Base-by-base conservation (phyloP, 1,140 invertebrate species). In the Pygmarrhopalites habei region DNA sequence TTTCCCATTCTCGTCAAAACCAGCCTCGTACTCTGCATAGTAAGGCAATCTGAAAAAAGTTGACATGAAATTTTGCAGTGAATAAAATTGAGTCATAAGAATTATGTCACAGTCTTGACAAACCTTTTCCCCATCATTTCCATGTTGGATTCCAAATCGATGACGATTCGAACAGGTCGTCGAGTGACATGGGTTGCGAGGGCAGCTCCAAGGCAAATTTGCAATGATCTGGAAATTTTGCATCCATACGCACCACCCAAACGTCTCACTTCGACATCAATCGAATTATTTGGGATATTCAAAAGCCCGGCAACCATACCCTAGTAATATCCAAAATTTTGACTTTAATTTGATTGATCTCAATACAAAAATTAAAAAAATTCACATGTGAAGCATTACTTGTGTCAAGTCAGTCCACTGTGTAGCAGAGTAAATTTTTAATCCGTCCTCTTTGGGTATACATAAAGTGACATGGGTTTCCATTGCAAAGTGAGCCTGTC, bases 101-200 rank as follows among this genome's bases (percentile, higher is more conserved):
- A n/a, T n/a, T n/a, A n/a, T n/a, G n/a, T n/a, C n/a, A n/a, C n/a
- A n/a, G n/a, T n/a, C 76, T 25, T 76, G 70, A 67, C 86, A n/a
- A n/a, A n/a, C n/a, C n/a, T 73, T 74, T 86, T 86, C 1, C 86
- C 86, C 0, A 82, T 67, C 2, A 79, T 69, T 28, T 76, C 78
- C 82, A 87, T 86, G 67, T 84, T 86, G 39, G 80, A 80, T 71
- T 86, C 79, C 47, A 87, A 74, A 2, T 82, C 76, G 70, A 86
- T 72, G 5, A 86, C 78, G 32, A 87, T 80, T 43, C 85, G 74
- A 17, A 83, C 80, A 0, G 86, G 83, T 35, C 77, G 72, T 70
- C 83, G 79, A 26, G 85, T 72, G 26, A 80, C 79, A 57, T 79
- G 72, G 12, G 82, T 82, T 1, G 80, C 85, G 1, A 88, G 65